phyloP scores from a whole-genome alignment of 2,113 vertebrate genomes.

The Myrmecophaga tridactyla region DNA sequence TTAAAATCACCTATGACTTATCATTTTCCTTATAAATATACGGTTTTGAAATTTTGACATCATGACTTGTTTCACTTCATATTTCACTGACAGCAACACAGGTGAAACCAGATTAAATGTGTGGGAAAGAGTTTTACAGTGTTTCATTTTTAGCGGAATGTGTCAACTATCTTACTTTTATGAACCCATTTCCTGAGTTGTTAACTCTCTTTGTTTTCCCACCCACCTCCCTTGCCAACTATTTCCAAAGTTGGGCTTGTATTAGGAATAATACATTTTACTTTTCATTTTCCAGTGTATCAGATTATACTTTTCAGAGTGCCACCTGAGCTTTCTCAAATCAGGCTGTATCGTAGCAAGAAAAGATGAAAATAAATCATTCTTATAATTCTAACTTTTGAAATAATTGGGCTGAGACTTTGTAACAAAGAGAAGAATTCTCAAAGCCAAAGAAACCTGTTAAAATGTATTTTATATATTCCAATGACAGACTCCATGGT shows the following conservation, averaged over 20 bases:
- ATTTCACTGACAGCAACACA: conserved; percentile 47
- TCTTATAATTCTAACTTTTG: not conserved
- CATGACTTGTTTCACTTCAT: not conserved
- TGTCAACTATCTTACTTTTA: conserved; percentile 53
- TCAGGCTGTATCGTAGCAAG: not conserved
- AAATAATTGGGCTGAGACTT: not conserved
- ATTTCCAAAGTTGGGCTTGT: conserved; percentile 48
- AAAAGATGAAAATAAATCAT: not conserved
- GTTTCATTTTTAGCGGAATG: conserved; percentile 53
- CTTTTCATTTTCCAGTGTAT: conserved; percentile 3
- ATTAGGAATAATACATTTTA: not conserved
- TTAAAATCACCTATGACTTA: not conserved
- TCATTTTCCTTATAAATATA: not conserved
- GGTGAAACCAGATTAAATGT: conserved; percentile 57
- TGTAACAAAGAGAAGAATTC: not conserved
- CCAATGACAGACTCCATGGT: not conserved
- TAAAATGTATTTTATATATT: not conserved
- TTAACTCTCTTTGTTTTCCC: conserved; percentile 34
- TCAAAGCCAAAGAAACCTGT: not conserved
- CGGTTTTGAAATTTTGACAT: conserved; percentile 31
- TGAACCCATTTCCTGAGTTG: conserved; percentile 55
- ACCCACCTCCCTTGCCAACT: conserved; percentile 44
- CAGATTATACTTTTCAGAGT: not conserved
- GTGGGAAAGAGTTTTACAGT: conserved; percentile 44
- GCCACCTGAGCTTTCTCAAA: not conserved